Evolutionary conservation across 2,113 vertebrate genomes (phyloP).

Genomic region (Lampris incognitus): DNA sequence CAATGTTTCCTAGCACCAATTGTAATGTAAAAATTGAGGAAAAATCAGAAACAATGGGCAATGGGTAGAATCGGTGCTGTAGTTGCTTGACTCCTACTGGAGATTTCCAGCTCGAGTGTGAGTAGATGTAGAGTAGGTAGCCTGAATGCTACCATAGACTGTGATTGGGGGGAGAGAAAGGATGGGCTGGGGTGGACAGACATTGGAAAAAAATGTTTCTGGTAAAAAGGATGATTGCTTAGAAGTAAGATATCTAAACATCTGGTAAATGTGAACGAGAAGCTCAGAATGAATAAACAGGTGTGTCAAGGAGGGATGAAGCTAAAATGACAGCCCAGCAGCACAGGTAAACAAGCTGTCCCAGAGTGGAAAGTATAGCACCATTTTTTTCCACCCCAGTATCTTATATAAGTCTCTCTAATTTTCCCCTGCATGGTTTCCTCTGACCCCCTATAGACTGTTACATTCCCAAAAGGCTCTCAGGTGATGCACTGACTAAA

Average conservation of each 20-base stretch:
- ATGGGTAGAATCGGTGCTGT: slow-evolving; percentile 14
- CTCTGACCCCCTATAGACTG: slow-evolving; percentile 39
- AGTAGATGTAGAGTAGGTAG: slow-evolving; percentile 23
- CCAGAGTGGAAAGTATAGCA: slow-evolving; percentile 64
- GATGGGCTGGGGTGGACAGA: not conserved
- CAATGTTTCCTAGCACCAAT: too few species aligned
- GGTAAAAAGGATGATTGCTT: slow-evolving; percentile 13
- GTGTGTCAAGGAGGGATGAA: slow-evolving; percentile 29
- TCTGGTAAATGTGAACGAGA: not conserved
- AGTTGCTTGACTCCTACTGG: slow-evolving; percentile 1
- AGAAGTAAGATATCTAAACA: not conserved
- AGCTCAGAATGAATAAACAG: slow-evolving; percentile 13
- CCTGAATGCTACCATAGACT: slow-evolving; percentile 39
- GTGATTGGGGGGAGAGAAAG: not conserved
- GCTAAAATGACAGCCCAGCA: slow-evolving; percentile 19
- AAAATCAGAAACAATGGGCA: too few species aligned
- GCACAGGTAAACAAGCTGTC: slow-evolving; percentile 71
- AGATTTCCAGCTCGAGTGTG: slow-evolving; percentile 37
- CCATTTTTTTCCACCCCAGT: slow-evolving; percentile 39
- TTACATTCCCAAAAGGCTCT: slow-evolving; percentile 43
- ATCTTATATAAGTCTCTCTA: slow-evolving; percentile 63
- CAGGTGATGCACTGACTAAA: slow-evolving; percentile 54
- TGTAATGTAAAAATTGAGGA: too few species aligned
- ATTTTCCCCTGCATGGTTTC: slow-evolving; percentile 54
- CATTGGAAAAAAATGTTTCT: slow-evolving; percentile 3